A percentile compares a stretch with the other conserved stretches of the same genome.
phyloP scores from a whole-genome alignment of 2,888 invertebrate species.

The Polydrusus cervinus region DNA sequence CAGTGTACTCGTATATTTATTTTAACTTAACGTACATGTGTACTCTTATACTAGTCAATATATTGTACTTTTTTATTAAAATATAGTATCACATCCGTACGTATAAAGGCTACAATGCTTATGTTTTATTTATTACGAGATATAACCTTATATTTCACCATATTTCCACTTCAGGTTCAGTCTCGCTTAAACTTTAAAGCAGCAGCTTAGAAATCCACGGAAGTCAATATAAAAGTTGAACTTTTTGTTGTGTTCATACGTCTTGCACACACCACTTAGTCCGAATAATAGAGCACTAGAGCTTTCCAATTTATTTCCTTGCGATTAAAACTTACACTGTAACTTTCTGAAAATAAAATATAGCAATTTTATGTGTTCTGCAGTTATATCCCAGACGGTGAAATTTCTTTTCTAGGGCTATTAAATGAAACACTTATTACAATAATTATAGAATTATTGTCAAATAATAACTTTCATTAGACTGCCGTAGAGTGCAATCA shows the following conservation, averaged over 20 bases:
- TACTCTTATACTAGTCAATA: background rate
- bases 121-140: conserved; percentile 37
- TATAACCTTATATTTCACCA: conserved; percentile 35
- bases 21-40: too few relatives aligned
- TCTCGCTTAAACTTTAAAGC: conserved; percentile 45
- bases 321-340: conserved; percentile 45
- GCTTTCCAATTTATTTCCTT: conserved; percentile 53
- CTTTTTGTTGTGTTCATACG: conserved; percentile 47
- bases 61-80: background rate
- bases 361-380: background rate
- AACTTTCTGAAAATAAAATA: conserved; percentile 27
- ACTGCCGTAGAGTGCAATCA: too few relatives aligned
- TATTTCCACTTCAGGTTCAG: conserved; percentile 40
- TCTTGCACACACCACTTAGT: conserved; percentile 54
- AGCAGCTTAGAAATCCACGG: conserved; percentile 48
- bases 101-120: conserved; percentile 6
- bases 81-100: background rate
- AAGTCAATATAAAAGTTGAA: conserved; percentile 52
- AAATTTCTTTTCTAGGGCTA: too few relatives aligned
- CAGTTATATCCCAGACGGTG: background rate
- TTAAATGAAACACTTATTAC: too few relatives aligned
- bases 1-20: too few relatives aligned
- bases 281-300: conserved; percentile 49
- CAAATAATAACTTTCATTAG: too few relatives aligned
- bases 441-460: too few relatives aligned